These are phyloP conservation scores for Cryptocephalus primarius DNA, from an alignment of 2,888 invertebrate genomes.

Conservation along the genomic window DNA sequence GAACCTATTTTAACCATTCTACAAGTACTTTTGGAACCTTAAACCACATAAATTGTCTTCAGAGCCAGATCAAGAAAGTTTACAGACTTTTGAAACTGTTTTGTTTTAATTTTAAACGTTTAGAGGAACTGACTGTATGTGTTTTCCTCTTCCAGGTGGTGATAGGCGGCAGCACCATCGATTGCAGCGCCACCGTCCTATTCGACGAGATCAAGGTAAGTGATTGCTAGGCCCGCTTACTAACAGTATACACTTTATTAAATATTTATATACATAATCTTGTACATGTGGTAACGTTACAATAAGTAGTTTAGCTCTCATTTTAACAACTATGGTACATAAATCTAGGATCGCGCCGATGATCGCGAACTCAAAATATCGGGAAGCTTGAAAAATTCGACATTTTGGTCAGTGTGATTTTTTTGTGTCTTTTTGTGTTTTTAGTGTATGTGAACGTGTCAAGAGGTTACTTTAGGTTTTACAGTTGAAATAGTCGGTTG, in stretches of 20 bases:
- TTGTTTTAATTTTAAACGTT: too few relatives aligned
- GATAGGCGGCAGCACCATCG: constrained; percentile 70
- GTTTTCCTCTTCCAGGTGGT: constrained; percentile 47
- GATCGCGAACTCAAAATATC: constrained; percentile 21
- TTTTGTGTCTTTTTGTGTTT: neutral
- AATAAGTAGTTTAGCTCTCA: constrained; percentile 17
- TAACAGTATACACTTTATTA: constrained; percentile 37
- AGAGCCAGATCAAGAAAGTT: too few relatives aligned
- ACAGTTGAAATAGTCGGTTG: too few relatives aligned
- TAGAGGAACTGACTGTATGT: too few relatives aligned
- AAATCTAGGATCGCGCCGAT: constrained; percentile 20
- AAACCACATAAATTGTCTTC: neutral
- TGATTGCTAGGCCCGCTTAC: constrained; percentile 13
- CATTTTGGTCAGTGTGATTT: constrained; percentile 13
- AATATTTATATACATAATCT: constrained; percentile 34
- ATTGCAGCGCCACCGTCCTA: constrained; percentile 53
- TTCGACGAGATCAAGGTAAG: constrained; percentile 58
- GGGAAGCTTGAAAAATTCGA: constrained; percentile 27
- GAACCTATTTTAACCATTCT: too few relatives aligned
- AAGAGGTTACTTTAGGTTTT: too few relatives aligned
- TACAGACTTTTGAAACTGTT: too few relatives aligned
- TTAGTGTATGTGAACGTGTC: too few relatives aligned
- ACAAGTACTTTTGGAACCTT: neutral
- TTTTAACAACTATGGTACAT: constrained; percentile 22
- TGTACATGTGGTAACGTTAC: constrained; percentile 28